Conservation (phyloP, 2,888 invertebrate genomes). For the Lathronympha strigana region DNA sequence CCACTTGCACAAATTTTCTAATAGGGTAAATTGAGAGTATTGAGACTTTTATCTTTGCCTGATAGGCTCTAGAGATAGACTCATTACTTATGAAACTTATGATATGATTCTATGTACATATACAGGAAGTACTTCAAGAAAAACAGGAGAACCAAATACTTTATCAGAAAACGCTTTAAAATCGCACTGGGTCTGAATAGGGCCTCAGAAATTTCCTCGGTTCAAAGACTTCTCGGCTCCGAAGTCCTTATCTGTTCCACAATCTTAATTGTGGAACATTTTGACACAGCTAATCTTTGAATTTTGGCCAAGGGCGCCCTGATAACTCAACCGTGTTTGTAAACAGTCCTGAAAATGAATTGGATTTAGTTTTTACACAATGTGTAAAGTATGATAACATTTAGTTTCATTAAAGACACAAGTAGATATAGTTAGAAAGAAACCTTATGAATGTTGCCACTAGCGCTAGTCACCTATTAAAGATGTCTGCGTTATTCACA, state of each 20-base stretch:
- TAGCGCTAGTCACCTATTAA: background rate
- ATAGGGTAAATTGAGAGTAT: too few relatives aligned
- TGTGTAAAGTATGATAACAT: background rate
- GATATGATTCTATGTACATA: too few relatives aligned
- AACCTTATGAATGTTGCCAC: background rate
- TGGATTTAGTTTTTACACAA: conserved; percentile 1
- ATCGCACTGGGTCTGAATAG: background rate
- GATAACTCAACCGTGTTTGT: conserved; percentile 28
- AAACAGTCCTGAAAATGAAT: conserved; percentile 30
- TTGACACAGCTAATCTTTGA: conserved; percentile 29
- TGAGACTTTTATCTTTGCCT: too few relatives aligned
- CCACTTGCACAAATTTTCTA: too few relatives aligned
- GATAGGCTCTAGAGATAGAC: too few relatives aligned
- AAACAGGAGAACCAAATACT: background rate
- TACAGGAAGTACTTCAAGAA: background rate
- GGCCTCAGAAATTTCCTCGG: conserved; percentile 21
- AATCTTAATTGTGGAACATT: conserved; percentile 37
- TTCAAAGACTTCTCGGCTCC: background rate
- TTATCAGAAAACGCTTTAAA: background rate
- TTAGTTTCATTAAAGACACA: background rate
- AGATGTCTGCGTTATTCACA: too few relatives aligned
- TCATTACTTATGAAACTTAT: too few relatives aligned
- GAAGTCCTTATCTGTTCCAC: conserved; percentile 8
- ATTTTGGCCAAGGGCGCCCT: conserved; percentile 37
- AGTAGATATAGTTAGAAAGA: background rate